These are phyloP conservation scores for Rhorus exstirpatorius DNA, from an alignment of 2,888 invertebrate species.

Conservation along the genomic window DNA sequence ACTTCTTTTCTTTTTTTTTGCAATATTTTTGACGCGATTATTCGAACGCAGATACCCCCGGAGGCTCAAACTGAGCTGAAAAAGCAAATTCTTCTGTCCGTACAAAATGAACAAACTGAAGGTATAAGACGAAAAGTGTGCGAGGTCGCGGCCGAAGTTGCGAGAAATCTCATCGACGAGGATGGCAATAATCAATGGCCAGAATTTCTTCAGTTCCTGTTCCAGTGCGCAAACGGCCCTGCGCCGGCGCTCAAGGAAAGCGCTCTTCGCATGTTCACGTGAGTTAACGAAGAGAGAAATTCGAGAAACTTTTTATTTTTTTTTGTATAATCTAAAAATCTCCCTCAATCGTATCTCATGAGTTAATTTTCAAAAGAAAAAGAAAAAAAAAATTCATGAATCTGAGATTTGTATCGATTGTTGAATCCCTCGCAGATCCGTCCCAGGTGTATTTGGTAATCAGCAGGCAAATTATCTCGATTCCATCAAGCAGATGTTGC, in stretches of 20 bases:
- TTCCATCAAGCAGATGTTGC: constrained; percentile 97
- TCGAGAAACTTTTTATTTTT: too few species aligned
- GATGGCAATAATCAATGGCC: constrained; percentile 99
- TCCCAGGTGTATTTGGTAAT: constrained; percentile 98
- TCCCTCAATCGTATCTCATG: too few species aligned
- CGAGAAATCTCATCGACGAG: constrained; percentile 97
- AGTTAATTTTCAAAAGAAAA: too few species aligned
- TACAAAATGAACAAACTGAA: constrained; percentile 94
- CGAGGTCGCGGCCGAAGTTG: constrained; percentile 98
- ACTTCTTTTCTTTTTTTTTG: neutral
- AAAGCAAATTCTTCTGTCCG: constrained; percentile 93
- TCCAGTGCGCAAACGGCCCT: constrained; percentile 96
- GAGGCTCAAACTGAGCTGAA: constrained; percentile 95
- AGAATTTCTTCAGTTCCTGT: constrained; percentile 97
- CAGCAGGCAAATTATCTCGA: constrained; percentile 96
- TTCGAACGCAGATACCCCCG: constrained; percentile 90
- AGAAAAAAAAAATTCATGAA: neutral
- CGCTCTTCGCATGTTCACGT: constrained; percentile 98
- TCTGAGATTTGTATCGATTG: too few species aligned
- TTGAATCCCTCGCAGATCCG: constrained; percentile 89
- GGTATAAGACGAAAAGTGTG: constrained; percentile 96
- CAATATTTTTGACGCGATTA: constrained; percentile 34
- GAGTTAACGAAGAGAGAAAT: constrained; percentile 83
- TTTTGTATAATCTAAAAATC: too few species aligned
- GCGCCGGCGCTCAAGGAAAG: constrained; percentile 95